Conservation (phyloP, 64 coral and sea anemone species). For the Actinia tenebrosa region DNA sequence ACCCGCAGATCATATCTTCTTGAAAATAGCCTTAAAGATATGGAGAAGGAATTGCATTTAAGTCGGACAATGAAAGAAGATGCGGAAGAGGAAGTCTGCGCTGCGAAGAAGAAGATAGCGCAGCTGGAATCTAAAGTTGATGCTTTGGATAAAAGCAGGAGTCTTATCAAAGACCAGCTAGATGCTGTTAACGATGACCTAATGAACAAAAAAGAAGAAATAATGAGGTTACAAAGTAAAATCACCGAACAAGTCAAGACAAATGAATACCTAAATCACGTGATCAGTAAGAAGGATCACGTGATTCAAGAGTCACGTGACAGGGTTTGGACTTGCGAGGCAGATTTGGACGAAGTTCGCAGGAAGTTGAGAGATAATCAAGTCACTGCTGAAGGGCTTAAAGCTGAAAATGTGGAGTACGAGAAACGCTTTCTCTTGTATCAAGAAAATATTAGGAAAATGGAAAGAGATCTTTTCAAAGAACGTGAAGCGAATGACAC, state of each 20-base stretch:
- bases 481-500: constrained; percentile 27
- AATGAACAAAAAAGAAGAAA: constrained; percentile 46
- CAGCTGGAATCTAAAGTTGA: constrained; percentile 59
- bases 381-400: constrained; percentile 56
- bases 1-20: constrained; percentile 22
- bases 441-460: constrained; percentile 40
- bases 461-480: constrained; percentile 45
- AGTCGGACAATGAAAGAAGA: constrained; percentile 40
- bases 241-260: constrained; percentile 63
- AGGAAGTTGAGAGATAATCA: constrained; percentile 24
- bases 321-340: constrained; percentile 37
- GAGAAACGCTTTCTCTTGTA: constrained; percentile 23
- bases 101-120: constrained; percentile 35
- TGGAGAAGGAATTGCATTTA: constrained; percentile 47
- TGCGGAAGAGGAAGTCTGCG: constrained; percentile 40
- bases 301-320: constrained; percentile 33
- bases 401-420: constrained; percentile 46
- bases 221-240: constrained; percentile 54
- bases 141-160: constrained; percentile 48
- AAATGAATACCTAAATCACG: constrained; percentile 48
- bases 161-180: constrained; percentile 43
- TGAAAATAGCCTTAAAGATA: constrained; percentile 40
- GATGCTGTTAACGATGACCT: constrained; percentile 29
- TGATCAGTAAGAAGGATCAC: constrained; percentile 49
- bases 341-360: constrained; percentile 40